A percentile compares a stretch with the other conserved stretches of the same genome.
phyloP scores from a whole-genome alignment of 1,140 invertebrate genomes.

The Drosophila tristis region DNA sequence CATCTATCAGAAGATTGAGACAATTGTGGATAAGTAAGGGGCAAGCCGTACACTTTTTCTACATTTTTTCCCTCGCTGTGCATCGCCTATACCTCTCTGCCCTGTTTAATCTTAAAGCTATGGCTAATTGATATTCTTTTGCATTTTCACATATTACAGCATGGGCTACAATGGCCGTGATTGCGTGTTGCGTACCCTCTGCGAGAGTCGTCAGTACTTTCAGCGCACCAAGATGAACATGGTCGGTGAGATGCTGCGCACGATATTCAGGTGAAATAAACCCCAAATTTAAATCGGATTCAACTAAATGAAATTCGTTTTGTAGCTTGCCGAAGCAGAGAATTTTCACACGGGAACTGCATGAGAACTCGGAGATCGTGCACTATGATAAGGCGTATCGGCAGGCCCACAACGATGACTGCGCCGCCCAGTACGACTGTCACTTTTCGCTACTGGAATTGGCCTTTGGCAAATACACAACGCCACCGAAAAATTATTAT shows the following conservation, averaged over 20 bases:
- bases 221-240: conserved; percentile 86
- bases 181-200: conserved; percentile 89
- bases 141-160: conserved; percentile 25
- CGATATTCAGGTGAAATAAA: conserved; percentile 67
- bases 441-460: conserved; percentile 90
- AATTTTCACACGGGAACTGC: conserved; percentile 87
- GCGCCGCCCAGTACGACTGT: conserved; percentile 87
- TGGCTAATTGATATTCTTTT: conserved; percentile 84
- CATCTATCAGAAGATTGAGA: conserved; percentile 86
- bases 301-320: not conserved
- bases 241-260: conserved; percentile 75
- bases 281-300: too few relatives aligned
- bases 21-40: conserved; percentile 85
- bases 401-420: conserved; percentile 85
- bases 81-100: not conserved
- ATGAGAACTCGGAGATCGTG: conserved; percentile 87
- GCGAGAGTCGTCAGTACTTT: conserved; percentile 88
- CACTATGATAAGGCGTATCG: conserved; percentile 88
- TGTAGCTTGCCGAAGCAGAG: conserved; percentile 88
- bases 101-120: conserved; percentile 68
- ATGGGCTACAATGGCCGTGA: conserved; percentile 86
- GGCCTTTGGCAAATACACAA: conserved; percentile 89
- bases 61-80: too few relatives aligned
- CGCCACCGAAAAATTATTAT: conserved; percentile 73
- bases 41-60: conserved; percentile 48